Evolutionary conservation across 2,888 invertebrate genomes (phyloP), one percentile per base, ranked within the genome.

Genomic region (Stenodema calcarata): DNA sequence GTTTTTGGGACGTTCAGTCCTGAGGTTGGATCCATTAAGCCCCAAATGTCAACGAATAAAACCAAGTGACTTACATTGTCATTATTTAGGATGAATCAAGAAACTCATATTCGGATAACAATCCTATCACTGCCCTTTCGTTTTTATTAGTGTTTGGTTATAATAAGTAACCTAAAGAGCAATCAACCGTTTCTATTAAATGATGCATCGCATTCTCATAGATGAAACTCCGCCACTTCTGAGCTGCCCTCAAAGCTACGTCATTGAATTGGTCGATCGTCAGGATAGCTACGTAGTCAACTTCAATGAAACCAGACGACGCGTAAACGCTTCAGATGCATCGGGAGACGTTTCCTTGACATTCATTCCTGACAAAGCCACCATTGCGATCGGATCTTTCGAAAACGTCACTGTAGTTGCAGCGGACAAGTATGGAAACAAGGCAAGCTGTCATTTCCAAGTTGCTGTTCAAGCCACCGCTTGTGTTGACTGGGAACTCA

Each of bases 401-500:
- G 96, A 97, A 92, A 97, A 98, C 91, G 97, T 98, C 0, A 97
- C 97, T 0, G 98, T 98, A 2, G 94, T 95, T 86, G 98, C 98
- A 1, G 94, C 94, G 0, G 98, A 98, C 90, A 95, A 95, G 90
- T 95, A 94, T 90, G 97, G 97, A 89, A 98, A 98, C 90, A 94
- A 95, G 89, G 98, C 97, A 0, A 94, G 94, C 44, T 98, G 98
- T 90, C 94, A 97, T 90, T 98, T 98, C 94, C 98, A 98, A 92
- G 96, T 96, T 3, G 96, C 97, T 0, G 97, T 98, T 0, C 96
- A 97, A 93, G 97, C 98, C 0, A 96, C 97, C 0, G 96, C 97
- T 16, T 99, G 99, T 90, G 97, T 98, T 0, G 96, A 97, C 90
- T 98, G 98, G 97, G 98, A 98, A 90, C 91, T 99, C 7, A 95